phyloP scores from a whole-genome alignment of 2,797 vertebrate genomes.

The Hypotaenidia philippensis region DNA sequence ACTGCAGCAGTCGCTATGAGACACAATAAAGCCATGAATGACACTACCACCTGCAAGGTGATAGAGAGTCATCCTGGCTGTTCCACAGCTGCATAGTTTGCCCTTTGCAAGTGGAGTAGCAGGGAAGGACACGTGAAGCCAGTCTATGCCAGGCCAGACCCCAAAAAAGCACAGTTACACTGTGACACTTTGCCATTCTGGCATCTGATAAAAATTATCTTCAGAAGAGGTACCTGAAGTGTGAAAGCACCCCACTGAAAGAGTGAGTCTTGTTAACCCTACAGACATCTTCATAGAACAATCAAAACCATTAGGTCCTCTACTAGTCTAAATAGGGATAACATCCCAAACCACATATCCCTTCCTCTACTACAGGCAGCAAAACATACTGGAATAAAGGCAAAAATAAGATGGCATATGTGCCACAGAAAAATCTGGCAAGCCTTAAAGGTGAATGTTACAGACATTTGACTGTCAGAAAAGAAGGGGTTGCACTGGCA shows the following conservation, averaged over 20 bases:
- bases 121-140: background rate
- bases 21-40: background rate
- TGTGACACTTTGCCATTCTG: background rate
- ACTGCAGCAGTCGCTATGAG: rapidly evolving
- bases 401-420: background rate
- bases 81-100: background rate
- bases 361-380: background rate
- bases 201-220: background rate
- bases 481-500: background rate
- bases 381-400: background rate
- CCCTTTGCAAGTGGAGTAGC: background rate
- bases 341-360: background rate
- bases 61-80: background rate
- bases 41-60: background rate
- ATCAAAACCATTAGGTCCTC: background rate
- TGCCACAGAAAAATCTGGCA: background rate
- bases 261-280: background rate
- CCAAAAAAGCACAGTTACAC: background rate
- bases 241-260: background rate
- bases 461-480: background rate
- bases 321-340: background rate
- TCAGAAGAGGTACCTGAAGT: background rate
- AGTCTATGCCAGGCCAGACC: background rate
- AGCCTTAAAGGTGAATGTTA: background rate
- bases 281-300: background rate